Evolutionary conservation across 2,888 invertebrate species (phyloP).

Genomic region (Apodemia hepburni): DNA sequence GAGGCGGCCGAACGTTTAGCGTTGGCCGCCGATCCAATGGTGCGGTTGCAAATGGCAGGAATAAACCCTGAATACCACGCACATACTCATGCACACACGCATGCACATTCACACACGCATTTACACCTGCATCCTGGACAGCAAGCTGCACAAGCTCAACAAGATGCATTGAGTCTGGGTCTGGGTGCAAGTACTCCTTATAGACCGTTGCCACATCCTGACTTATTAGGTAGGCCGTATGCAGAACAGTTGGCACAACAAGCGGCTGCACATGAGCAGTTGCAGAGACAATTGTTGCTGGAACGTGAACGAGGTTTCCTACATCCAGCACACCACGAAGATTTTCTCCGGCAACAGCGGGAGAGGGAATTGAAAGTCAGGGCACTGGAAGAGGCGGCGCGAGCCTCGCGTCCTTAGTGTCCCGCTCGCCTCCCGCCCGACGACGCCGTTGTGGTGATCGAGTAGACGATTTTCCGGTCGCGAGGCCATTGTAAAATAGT

Average conservation of each 20-base stretch:
- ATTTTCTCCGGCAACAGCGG: slow-evolving; percentile 87
- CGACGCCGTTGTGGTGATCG: slow-evolving; percentile 40
- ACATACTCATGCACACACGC: slow-evolving; percentile 95
- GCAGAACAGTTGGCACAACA: slow-evolving; percentile 90
- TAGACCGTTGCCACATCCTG: slow-evolving; percentile 86
- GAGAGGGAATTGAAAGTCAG: slow-evolving; percentile 92
- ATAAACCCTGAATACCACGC: slow-evolving; percentile 94
- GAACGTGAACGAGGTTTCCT: slow-evolving; percentile 87
- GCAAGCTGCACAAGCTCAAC: slow-evolving; percentile 84
- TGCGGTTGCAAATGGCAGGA: slow-evolving; percentile 95
- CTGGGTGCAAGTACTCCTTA: slow-evolving; percentile 75
- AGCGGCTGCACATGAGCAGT: slow-evolving; percentile 90
- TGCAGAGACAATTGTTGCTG: slow-evolving; percentile 91
- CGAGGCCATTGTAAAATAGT: slow-evolving; percentile 35
- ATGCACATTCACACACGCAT: slow-evolving; percentile 94
- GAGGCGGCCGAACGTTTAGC: slow-evolving; percentile 90
- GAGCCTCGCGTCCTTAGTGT: slow-evolving; percentile 77
- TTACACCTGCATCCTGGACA: slow-evolving; percentile 89
- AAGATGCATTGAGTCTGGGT: slow-evolving; percentile 79
- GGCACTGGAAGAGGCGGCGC: slow-evolving; percentile 91
- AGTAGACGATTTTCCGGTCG: slow-evolving; percentile 36
- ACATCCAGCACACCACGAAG: slow-evolving; percentile 78
- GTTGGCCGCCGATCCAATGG: slow-evolving; percentile 94
- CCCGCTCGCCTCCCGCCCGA: slow-evolving; percentile 38
- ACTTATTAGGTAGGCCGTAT: slow-evolving; percentile 89